phyloP scores from a whole-genome alignment of 1,140 invertebrate genomes.

The Monochamus saltuarius region DNA sequence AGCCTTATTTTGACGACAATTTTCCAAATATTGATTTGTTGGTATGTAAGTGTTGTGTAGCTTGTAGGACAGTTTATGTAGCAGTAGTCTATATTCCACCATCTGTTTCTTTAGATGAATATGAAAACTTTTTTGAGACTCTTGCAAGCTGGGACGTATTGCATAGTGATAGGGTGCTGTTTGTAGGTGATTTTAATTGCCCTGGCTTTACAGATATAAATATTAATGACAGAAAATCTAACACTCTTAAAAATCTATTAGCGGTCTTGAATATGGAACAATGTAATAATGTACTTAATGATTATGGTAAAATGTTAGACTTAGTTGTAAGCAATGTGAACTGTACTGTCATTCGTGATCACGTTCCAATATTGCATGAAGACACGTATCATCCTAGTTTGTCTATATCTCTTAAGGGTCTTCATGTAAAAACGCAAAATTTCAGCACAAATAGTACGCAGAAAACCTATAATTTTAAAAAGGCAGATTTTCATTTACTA shows the following conservation, averaged over 20 bases:
- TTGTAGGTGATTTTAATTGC: conserved; percentile 5
- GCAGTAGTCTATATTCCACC: conserved; percentile 7
- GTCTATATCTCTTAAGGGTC: neutral
- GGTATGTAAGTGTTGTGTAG: conserved; percentile 4
- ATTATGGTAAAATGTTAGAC: conserved; percentile 7
- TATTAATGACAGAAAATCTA: neutral
- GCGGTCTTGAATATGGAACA: conserved; percentile 5
- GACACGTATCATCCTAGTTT: neutral
- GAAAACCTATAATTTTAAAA: conserved; percentile 4
- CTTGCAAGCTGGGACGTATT: neutral
- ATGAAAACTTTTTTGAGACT: neutral
- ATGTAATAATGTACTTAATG: conserved; percentile 2
- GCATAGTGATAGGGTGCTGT: neutral
- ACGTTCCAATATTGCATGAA: neutral
- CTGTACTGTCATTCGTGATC: neutral
- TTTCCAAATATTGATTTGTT: conserved; percentile 2
- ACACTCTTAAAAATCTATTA: neutral
- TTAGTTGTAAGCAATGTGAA: neutral
- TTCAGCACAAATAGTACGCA: neutral
- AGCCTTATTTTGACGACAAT: neutral
- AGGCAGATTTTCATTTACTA: neutral
- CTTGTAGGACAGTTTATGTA: neutral
- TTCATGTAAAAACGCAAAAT: neutral
- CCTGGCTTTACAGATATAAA: neutral
- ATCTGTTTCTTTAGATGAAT: conserved; percentile 1